Conservation (phyloP, 1,140 invertebrate genomes). For the Drosophila persimilis region DNA sequence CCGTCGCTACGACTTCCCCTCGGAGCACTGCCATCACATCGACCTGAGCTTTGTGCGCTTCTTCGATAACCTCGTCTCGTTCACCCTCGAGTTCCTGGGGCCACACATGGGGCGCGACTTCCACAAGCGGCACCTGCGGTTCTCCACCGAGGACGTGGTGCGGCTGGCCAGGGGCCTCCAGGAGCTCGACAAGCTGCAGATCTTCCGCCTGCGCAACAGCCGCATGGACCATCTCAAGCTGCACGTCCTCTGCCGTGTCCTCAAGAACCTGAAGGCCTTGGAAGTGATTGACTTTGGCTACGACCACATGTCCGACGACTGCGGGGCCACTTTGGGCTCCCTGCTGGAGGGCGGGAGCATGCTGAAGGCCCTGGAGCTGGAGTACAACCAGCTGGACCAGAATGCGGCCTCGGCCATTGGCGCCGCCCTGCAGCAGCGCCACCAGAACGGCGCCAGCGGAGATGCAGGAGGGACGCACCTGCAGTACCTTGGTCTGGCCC, state of each 20-base stretch:
- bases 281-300: constrained; percentile 67
- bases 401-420: constrained; percentile 41
- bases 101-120: constrained; percentile 45
- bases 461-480: constrained; percentile 5
- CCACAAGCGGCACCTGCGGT: constrained; percentile 60
- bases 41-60: constrained; percentile 63
- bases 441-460: background rate
- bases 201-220: constrained; percentile 71
- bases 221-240: constrained; percentile 55
- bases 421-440: constrained; percentile 8
- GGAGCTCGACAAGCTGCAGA: constrained; percentile 37
- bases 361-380: constrained; percentile 52
- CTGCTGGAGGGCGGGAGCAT: constrained; percentile 38
- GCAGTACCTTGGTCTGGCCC: constrained; percentile 62
- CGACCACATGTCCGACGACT: constrained; percentile 62
- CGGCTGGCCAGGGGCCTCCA: constrained; percentile 47
- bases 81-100: constrained; percentile 65
- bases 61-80: constrained; percentile 49
- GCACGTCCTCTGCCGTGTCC: constrained; percentile 25
- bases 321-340: constrained; percentile 33
- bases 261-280: constrained; percentile 32
- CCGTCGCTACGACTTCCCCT: constrained; percentile 46
- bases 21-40: constrained; percentile 64
- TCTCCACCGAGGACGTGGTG: constrained; percentile 62
- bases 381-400: constrained; percentile 49